Base-by-base conservation (phyloP, 2,797 vertebrate genomes). In the Neosilurus hyrtlii region DNA sequence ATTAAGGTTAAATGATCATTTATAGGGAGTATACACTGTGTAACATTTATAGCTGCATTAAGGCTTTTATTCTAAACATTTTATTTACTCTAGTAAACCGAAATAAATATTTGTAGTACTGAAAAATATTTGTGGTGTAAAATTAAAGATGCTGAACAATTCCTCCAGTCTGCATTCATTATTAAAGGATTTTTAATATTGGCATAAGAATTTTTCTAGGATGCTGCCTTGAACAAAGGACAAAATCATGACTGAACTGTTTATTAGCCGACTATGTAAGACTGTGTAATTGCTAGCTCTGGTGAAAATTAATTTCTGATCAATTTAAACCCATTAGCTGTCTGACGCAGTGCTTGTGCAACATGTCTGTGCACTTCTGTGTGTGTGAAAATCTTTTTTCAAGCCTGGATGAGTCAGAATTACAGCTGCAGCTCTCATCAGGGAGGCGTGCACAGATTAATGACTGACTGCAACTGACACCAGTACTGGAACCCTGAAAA, bases 401-500 rank as follows among this genome's bases (percentile, higher is more conserved):
- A 79, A 78, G 81, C 83, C 87, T 88, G 77, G 86, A 89, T 86
- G 81, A 90, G 85, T 87, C 78, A 59, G 80, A 85, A 85, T 87
- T 78, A 87, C 87, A 80, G 79, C 75, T 81, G 71, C 72, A 80
- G 59, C 79, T 77, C 72, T 85, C 80, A 79, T 67, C 18, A 82
- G 82, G 72, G 84, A 76, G 37, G 30, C 65, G 20, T 65, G 59
- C 74, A 83, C 87, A 82, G 82, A 88, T 91, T 88, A 92, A 90
- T 86, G 88, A 91, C 87, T 87, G 91, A 88, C 81, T 61, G 67
- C 79, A 81, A 80, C 71, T 83, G 88, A 90, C 89, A 84, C 80
- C 57, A 62, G 49, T 51, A 49, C 49, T 66, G 59, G 72, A 76
- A 82, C 71, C 81, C 81, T 65, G 51, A 22, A 68, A 77, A 83